These are phyloP conservation scores for Silurus asotus DNA, from an alignment of 2,113 vertebrate genomes.

Conservation along the genomic window DNA sequence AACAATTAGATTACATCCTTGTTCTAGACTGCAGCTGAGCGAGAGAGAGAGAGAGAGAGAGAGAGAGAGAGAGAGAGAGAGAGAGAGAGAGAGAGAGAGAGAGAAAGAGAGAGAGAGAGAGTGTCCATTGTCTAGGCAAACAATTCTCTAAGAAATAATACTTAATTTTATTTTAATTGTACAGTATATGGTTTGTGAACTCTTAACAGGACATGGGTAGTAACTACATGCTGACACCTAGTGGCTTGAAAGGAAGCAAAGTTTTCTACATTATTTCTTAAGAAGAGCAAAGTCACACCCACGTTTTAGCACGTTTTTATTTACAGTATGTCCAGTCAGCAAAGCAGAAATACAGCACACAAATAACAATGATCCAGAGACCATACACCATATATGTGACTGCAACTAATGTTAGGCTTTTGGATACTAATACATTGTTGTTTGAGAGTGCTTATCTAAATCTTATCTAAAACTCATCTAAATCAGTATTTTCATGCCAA, in stretches of 20 bases:
- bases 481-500: no score
- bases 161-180: no score
- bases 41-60: no score
- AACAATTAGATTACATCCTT: not conserved
- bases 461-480: no score
- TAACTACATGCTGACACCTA: conserved; percentile 41
- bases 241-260: conserved; percentile 5
- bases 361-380: not conserved
- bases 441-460: no score
- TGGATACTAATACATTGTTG: no score
- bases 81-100: not conserved
- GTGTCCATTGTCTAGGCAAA: no score
- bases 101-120: no score
- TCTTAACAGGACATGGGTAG: no score
- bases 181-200: not conserved
- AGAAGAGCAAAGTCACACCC: not conserved
- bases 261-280: not conserved
- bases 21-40: not conserved
- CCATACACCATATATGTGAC: not conserved
- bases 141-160: not conserved
- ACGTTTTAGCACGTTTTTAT: not conserved
- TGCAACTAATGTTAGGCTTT: no score
- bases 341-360: not conserved
- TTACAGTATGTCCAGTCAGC: not conserved
- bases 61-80: no score